Percentiles rank a stretch among this genome's conserved stretches.
Evolutionary conservation across 2,113 vertebrate species (phyloP).

Genomic region (Charadrius vociferus): DNA sequence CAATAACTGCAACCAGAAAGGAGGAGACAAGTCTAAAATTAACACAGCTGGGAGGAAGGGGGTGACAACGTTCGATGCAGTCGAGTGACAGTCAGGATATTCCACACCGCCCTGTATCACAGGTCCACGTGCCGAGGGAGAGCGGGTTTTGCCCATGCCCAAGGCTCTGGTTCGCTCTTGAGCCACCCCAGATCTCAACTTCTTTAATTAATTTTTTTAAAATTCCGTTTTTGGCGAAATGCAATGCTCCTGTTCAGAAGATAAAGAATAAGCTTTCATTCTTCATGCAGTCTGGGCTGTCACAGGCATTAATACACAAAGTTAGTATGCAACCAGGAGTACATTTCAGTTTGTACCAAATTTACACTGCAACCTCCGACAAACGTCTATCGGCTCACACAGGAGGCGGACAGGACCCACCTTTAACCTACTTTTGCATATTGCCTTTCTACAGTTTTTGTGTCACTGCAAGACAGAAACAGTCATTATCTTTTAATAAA

Average conservation of each 20-base stretch:
- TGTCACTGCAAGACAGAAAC: neutral
- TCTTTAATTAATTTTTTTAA: neutral
- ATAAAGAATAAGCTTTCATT: neutral
- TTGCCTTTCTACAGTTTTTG: neutral
- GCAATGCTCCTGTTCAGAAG: neutral
- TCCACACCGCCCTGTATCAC: rapidly evolving
- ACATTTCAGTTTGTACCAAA: neutral
- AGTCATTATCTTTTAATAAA: neutral
- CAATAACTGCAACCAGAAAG: neutral
- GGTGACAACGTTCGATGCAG: rapidly evolving
- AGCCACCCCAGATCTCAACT: neutral
- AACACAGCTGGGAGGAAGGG: neutral
- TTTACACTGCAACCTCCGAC: neutral
- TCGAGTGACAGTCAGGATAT: neutral
- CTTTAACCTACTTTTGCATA: neutral
- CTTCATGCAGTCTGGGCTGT: neutral
- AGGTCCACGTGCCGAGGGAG: neutral
- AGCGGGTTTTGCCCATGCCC: rapidly evolving
- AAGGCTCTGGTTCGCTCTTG: rapidly evolving
- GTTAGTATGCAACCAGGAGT: neutral
- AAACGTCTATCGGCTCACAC: neutral
- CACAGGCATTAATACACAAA: neutral
- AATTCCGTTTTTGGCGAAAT: neutral
- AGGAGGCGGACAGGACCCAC: neutral
- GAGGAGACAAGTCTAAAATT: neutral